Percentiles rank a stretch among this genome's conserved stretches.
These are phyloP conservation scores for Mus spicilegus DNA, from an alignment of 2,113 vertebrate species.

Conservation along the genomic window DNA sequence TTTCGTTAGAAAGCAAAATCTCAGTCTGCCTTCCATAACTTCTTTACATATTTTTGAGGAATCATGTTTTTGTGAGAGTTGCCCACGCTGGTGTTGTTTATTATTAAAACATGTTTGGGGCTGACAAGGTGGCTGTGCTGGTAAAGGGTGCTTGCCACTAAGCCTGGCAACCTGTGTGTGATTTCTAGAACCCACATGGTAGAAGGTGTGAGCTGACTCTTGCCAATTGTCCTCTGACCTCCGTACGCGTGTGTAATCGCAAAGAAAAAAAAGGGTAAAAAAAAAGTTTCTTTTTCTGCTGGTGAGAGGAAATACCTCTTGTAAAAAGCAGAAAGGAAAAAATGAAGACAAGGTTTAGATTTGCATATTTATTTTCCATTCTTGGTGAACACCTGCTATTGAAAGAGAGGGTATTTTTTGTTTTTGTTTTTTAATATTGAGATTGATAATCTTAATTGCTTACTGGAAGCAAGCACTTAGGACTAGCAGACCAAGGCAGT, in stretches of 20 bases:
- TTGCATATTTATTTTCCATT: constrained; percentile 13
- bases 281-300: not conserved
- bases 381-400: not conserved
- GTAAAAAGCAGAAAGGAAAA: constrained; percentile 41
- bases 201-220: not conserved
- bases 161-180: too few species aligned
- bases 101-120: not conserved
- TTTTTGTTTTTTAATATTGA: not conserved
- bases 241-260: too few species aligned
- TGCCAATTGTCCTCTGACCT: not conserved
- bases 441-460: constrained; percentile 20
- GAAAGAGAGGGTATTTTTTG: not conserved
- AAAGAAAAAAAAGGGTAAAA: not conserved
- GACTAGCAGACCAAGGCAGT: not conserved
- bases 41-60: not conserved
- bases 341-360: not conserved
- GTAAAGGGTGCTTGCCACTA: not conserved
- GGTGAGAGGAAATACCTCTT: constrained; percentile 9
- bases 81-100: not conserved
- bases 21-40: not conserved
- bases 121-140: not conserved
- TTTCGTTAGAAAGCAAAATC: constrained; percentile 4
- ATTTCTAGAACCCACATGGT: not conserved
- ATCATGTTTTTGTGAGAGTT: constrained; percentile 22
- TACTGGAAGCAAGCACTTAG: not conserved